Percentiles rank a stretch among this genome's conserved stretches.
Evolutionary conservation across 2,888 invertebrate genomes (phyloP).

Genomic region (Limenitis arthemis): DNA sequence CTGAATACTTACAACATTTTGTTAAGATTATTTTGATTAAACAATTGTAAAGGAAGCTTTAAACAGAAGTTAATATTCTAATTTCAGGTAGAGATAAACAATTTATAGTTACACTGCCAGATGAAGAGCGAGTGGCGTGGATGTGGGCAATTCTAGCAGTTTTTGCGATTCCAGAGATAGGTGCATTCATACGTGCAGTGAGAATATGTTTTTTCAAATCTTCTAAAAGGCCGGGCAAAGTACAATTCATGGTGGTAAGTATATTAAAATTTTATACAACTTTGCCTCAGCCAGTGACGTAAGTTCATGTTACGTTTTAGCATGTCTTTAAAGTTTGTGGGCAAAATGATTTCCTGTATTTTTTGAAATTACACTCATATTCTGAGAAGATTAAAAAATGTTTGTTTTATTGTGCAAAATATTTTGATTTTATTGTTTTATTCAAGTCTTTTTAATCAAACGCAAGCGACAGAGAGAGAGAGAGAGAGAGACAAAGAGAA

Average conservation of each 20-base stretch:
- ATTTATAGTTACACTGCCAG: constrained; percentile 85
- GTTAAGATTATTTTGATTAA: no score
- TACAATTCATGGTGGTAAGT: constrained; percentile 63
- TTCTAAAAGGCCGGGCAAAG: constrained; percentile 79
- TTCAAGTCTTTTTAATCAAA: no score
- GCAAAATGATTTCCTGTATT: no score
- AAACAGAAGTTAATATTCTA: not conserved
- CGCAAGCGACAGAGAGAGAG: no score
- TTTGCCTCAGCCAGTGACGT: not conserved
- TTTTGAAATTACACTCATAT: no score
- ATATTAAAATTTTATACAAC: constrained; percentile 27
- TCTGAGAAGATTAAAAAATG: no score
- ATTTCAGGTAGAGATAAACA: constrained; percentile 87
- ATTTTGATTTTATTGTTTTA: no score
- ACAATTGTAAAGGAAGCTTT: no score
- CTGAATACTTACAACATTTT: no score
- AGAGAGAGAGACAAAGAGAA: not conserved
- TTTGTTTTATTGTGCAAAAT: no score
- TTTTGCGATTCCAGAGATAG: constrained; percentile 90
- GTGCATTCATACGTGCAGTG: constrained; percentile 85
- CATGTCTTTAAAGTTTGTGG: no score
- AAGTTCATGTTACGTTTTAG: not conserved
- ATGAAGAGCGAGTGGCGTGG: constrained; percentile 91
- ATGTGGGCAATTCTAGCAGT: constrained; percentile 93
- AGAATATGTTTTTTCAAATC: constrained; percentile 94